A percentile compares a stretch with the other conserved stretches of the same genome.
phyloP scores from a whole-genome alignment of 2,888 invertebrate genomes.

The Scaptomyza flava region DNA sequence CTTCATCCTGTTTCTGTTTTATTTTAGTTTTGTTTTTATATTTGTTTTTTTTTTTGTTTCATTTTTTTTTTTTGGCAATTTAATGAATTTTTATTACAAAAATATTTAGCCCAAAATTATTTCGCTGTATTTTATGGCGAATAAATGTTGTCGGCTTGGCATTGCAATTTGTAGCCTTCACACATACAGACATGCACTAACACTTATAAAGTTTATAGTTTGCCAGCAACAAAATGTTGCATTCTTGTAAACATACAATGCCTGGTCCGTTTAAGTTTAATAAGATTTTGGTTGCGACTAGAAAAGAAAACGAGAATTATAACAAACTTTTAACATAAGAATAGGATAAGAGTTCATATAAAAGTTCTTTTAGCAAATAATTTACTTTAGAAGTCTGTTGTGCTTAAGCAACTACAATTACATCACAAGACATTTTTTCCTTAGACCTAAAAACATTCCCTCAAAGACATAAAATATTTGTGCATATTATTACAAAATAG shows the following conservation, averaged over 20 bases:
- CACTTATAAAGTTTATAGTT: background rate
- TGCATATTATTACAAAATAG: background rate
- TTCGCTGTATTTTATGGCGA: conserved; percentile 50
- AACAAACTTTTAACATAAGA: too few relatives aligned
- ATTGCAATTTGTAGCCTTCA: conserved; percentile 16
- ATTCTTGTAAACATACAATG: conserved; percentile 8
- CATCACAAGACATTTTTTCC: too few relatives aligned
- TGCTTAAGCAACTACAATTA: too few relatives aligned
- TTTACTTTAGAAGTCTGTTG: too few relatives aligned
- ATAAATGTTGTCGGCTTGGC: conserved; percentile 41
- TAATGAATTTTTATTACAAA: conserved; percentile 59
- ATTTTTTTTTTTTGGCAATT: conserved; percentile 22
- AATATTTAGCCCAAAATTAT: conserved; percentile 57
- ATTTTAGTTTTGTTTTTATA: conserved; percentile 4
- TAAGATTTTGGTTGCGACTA: background rate
- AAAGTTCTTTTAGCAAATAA: too few relatives aligned
- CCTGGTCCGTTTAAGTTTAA: background rate
- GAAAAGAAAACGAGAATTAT: too few relatives aligned
- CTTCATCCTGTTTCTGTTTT: conserved; percentile 18
- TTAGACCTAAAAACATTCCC: too few relatives aligned
- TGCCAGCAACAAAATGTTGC: conserved; percentile 14
- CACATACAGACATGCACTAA: background rate
- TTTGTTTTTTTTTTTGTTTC: conserved; percentile 2
- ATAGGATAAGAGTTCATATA: too few relatives aligned
- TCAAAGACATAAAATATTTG: too few relatives aligned